These are phyloP conservation scores for Apostichopus japonicus DNA, from an alignment of 35 echinoderm and acorn worm species.

Conservation along the genomic window DNA sequence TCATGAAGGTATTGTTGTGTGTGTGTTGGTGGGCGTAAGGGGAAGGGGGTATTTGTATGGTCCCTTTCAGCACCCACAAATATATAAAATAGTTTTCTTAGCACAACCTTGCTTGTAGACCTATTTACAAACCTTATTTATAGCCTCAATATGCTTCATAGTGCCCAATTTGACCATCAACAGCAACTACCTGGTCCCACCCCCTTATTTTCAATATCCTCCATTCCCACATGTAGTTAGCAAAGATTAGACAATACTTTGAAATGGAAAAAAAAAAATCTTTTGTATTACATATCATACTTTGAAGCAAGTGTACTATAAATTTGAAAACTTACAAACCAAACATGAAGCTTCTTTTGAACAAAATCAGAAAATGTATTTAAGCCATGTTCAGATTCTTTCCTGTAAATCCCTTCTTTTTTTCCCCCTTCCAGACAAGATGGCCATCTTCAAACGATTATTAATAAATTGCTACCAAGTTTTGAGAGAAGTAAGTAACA, in stretches of 20 bases:
- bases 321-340: not conserved
- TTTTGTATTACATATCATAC: not conserved
- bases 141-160: too few species aligned
- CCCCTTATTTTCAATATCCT: too few species aligned
- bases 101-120: too few species aligned
- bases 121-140: too few species aligned
- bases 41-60: too few species aligned
- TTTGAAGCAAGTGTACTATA: not conserved
- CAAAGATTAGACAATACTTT: not conserved
- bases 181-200: not conserved
- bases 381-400: too few species aligned
- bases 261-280: not conserved
- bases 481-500: conserved; percentile 40
- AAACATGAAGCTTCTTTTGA: not conserved
- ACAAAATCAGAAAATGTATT: not conserved
- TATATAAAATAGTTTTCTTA: too few species aligned
- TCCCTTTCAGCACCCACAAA: too few species aligned
- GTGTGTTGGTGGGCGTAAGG: too few species aligned
- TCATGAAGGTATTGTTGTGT: too few species aligned
- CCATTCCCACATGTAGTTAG: too few species aligned
- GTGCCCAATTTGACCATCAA: not conserved
- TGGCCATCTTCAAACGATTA: conserved; percentile 47
- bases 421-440: conserved; percentile 32
- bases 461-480: conserved; percentile 40
- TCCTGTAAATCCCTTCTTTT: not conserved